These are phyloP conservation scores for Cromileptes altivelis DNA, from an alignment of 2,113 vertebrate genomes.

Conservation along the genomic window DNA sequence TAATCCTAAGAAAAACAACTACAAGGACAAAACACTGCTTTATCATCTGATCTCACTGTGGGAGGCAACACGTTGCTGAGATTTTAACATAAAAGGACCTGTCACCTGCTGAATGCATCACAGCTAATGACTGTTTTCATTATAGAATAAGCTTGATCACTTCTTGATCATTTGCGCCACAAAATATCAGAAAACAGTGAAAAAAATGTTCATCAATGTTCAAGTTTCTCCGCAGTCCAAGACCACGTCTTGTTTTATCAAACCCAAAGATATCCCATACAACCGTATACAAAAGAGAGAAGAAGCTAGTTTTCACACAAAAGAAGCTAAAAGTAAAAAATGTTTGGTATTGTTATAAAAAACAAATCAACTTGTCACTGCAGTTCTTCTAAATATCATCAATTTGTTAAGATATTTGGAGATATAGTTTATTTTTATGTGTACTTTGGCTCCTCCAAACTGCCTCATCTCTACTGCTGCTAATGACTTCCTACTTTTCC, in stretches of 20 bases:
- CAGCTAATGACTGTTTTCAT: background rate
- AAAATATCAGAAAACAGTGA: background rate
- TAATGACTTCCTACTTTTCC: constrained; percentile 21
- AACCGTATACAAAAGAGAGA: background rate
- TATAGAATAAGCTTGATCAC: background rate
- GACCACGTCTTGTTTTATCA: background rate
- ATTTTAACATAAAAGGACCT: background rate
- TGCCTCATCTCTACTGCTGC: background rate
- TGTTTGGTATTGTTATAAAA: background rate
- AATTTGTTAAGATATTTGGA: background rate
- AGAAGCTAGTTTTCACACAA: background rate
- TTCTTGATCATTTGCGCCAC: too few species aligned
- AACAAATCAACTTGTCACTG: background rate
- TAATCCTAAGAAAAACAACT: background rate
- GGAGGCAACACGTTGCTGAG: background rate
- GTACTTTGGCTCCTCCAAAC: background rate
- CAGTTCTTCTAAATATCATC: background rate
- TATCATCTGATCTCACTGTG: background rate
- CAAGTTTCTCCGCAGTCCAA: background rate
- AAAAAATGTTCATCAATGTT: background rate
- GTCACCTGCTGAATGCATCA: background rate
- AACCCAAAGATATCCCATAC: background rate
- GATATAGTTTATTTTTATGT: background rate
- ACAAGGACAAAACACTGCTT: background rate
- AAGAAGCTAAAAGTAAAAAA: background rate